Evolutionary conservation across 1,140 invertebrate genomes (phyloP), one percentile per base, ranked within the genome.

Genomic region (Apolygus lucorum): DNA sequence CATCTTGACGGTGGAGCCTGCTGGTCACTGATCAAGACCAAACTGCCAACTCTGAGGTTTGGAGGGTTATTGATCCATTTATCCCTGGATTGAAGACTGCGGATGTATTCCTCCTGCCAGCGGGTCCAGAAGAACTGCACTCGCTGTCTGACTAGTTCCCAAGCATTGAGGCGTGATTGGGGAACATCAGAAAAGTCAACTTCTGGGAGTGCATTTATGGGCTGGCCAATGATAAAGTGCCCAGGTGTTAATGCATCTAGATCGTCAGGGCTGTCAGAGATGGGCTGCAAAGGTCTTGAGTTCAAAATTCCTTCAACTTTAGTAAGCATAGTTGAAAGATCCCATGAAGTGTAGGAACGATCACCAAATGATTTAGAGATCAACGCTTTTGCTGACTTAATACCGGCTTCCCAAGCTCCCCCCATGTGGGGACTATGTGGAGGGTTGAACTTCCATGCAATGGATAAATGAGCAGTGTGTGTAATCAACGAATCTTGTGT

Each of bases 271-370:
- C n/a, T n/a, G n/a, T n/a, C n/a, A n/a, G n/a, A n/a, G n/a, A n/a
- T n/a, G n/a, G n/a, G n/a, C n/a, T 78, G 77, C 1, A 74, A 21
- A 2, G 70, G 77, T 22, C 78, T 59, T 0, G 74, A 76, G 70
- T 79, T 79, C 0, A 78, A 28, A 21, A 73, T 68, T 8, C 73
- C 73, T 72, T 78, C 75, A 11, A 78, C 74, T 63, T 74, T 27
- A 27, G 54, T 70, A 8, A 76, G 28, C 2, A 75, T n/a, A n/a
- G n/a, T n/a, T n/a, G n/a, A n/a, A n/a, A n/a, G n/a, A n/a, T n/a
- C n/a, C n/a, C n/a, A n/a, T 69, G 11, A 77, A 17, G 73, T 77
- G 2, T 73, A 24, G 11, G 70, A n/a, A 1, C 27, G 52, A n/a
- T 73, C 22, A 27, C 69, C 63, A 17, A 72, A 28, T n/a, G 73